Base-by-base conservation (phyloP, 2,888 invertebrate genomes). In the Gari tellinella region DNA sequence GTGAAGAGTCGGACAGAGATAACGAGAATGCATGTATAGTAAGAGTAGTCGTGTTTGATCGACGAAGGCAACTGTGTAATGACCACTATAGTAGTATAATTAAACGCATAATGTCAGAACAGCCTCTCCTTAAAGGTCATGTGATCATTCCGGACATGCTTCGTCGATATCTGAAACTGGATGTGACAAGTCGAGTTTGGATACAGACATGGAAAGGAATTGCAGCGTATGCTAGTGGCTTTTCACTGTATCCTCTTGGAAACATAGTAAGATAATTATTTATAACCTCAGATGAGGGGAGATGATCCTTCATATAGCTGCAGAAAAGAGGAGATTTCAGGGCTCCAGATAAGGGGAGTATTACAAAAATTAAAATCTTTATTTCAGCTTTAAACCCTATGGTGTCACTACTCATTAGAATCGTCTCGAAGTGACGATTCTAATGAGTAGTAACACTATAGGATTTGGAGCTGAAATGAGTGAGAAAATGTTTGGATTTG, bases 101-200 rank as follows among this genome's bases (percentile, higher is more conserved):
- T 0, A 55, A 74, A 58, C 69, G 74, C 19, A 58, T 87, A 7
- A 62, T 86, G 12, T 62, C 70, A 25, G 81, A 87, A 45, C 86
- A 86, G 65, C 81, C 82, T 10, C 62, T 85, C 40, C 37, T 80
- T 2, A 46, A 63, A 40, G 87, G 86, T 68, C 89, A 89, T 77
- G 83, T 88, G 53, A 72, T 89, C 17, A 65, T 90, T 14, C 84
- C 87, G 2, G 86, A 87, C 51, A 58, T 85, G 40, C 66, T 90
- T 51, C 66, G 90, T 26, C 48, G 87, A 14, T 84, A 84, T 68
- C 51, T 88, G 48, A 86, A 84, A 40, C 70, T 89, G 3, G 89
- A 88, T 37, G 74, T 82, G 2, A 88, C 87, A 0, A 81, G 87
- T 46, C 70, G 80, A 26, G 82, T 88, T 1, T 87, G 86, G 86